phyloP scores from a whole-genome alignment of 2,113 vertebrate species.

The Himantopus leucocephalus region DNA sequence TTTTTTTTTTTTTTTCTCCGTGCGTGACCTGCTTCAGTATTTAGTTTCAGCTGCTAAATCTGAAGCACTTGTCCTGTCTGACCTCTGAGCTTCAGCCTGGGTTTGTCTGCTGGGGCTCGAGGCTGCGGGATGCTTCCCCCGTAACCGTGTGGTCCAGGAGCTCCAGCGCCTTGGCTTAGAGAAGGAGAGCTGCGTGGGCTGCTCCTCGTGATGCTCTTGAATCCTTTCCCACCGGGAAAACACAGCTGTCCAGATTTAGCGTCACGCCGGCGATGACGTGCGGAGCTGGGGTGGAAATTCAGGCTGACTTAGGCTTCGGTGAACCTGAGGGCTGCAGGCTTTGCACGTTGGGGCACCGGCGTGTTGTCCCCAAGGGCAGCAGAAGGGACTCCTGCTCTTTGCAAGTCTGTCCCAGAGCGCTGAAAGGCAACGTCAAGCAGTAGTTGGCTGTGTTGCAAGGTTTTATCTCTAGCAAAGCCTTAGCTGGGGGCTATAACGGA shows the following conservation, averaged over 20 bases:
- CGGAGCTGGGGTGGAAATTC: neutral
- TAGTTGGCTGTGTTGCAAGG: neutral
- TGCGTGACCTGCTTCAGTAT: neutral
- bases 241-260: neutral
- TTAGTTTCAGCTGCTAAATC: neutral
- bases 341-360: neutral
- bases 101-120: neutral
- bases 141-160: neutral
- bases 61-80: neutral
- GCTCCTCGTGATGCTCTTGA: neutral
- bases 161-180: neutral
- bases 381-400: too few species aligned
- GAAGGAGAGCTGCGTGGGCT: neutral
- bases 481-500: accelerated
- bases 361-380: neutral
- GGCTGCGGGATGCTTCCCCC: neutral
- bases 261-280: accelerated
- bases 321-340: neutral
- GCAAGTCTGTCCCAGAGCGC: accelerated
- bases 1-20: neutral
- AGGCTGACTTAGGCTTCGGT: neutral
- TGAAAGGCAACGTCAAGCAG: neutral
- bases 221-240: neutral
- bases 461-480: neutral
- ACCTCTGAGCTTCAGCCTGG: neutral